Conservation (phyloP, 2,113 vertebrate genomes). For the Marcusenius ussheri region DNA sequence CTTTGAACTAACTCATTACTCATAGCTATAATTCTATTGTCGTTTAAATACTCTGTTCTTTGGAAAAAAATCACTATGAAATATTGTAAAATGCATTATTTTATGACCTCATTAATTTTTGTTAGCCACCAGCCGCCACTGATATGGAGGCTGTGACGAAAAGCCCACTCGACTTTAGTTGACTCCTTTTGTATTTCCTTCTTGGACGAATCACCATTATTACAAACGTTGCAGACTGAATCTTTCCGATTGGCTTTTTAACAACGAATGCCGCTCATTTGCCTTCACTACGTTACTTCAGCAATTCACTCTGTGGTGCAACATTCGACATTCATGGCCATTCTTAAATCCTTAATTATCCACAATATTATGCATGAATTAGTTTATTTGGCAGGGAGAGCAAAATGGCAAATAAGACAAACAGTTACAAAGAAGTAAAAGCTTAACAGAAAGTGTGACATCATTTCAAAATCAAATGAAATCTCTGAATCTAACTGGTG, state of each 20-base stretch:
- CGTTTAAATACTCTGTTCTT: background rate
- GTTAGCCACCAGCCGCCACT: background rate
- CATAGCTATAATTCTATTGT: background rate
- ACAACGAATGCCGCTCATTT: background rate
- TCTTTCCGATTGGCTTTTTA: background rate
- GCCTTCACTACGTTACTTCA: background rate
- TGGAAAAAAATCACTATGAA: background rate
- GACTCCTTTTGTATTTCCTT: background rate
- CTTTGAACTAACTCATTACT: background rate
- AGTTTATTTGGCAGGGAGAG: background rate
- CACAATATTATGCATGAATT: background rate
- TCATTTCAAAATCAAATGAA: background rate
- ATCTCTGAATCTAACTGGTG: background rate
- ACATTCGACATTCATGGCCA: background rate
- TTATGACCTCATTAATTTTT: background rate
- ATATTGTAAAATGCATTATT: background rate
- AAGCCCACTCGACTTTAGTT: background rate
- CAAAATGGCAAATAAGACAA: background rate
- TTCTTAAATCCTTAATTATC: background rate
- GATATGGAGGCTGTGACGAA: background rate
- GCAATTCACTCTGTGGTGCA: background rate
- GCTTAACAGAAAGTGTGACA: background rate
- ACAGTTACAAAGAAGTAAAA: background rate
- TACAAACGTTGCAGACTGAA: background rate
- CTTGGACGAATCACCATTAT: background rate